These are phyloP conservation scores for Hypotaenidia okinawae DNA, from an alignment of 2,797 vertebrate genomes.

Conservation along the genomic window DNA sequence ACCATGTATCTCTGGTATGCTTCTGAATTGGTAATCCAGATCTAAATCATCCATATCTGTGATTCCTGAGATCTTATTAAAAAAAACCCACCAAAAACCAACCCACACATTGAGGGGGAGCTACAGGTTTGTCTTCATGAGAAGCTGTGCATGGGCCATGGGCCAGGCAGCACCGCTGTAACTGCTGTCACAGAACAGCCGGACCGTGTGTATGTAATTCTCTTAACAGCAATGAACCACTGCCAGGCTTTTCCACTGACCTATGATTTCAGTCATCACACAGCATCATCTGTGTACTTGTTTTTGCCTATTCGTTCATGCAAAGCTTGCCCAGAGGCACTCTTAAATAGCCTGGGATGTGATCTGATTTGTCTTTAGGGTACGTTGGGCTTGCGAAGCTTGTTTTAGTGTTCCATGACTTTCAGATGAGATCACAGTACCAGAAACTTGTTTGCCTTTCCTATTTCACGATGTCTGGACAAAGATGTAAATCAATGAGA, in stretches of 20 bases:
- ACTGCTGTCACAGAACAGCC: not conserved
- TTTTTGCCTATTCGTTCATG: slow-evolving; percentile 27
- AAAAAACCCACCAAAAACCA: not conserved
- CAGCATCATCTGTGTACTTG: slow-evolving; percentile 48
- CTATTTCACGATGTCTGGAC: too few relatives aligned
- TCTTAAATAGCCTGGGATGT: slow-evolving; percentile 29
- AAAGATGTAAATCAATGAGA: slow-evolving; percentile 55
- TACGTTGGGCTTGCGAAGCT: not conserved
- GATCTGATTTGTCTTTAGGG: slow-evolving; percentile 48
- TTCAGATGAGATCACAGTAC: slow-evolving; percentile 45
- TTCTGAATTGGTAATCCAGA: not conserved
- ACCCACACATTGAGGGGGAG: not conserved
- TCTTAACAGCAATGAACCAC: not conserved
- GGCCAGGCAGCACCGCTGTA: not conserved
- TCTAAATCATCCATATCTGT: not conserved
- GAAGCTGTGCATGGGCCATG: not conserved
- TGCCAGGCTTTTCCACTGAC: slow-evolving; percentile 35
- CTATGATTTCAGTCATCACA: slow-evolving; percentile 48
- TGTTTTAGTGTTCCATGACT: not conserved
- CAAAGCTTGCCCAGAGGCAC: slow-evolving; percentile 28
- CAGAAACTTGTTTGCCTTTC: slow-evolving; percentile 32
- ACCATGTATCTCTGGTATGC: not conserved
- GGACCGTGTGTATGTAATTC: rapidly evolving
- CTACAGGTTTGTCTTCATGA: not conserved
- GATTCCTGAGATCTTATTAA: not conserved